Evolutionary conservation across 2,888 invertebrate genomes (phyloP).

Genomic region (Thymelicus acteon): DNA sequence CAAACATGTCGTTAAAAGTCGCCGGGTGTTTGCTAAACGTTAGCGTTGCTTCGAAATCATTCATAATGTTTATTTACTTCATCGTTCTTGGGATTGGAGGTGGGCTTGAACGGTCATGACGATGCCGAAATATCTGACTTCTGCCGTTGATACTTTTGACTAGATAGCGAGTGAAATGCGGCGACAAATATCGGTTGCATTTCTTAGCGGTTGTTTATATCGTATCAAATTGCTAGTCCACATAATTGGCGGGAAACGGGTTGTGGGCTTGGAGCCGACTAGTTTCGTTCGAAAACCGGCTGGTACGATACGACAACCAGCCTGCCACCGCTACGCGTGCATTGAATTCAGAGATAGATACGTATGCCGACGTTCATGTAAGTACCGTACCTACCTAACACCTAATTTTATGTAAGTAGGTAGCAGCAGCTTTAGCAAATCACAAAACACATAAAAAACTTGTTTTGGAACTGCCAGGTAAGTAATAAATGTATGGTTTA

Average conservation of each 20-base stretch:
- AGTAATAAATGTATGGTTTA: too few species aligned
- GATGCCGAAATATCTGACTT: background rate
- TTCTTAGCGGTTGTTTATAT: slow-evolving; percentile 58
- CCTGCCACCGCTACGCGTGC: slow-evolving; percentile 48
- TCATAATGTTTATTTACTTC: background rate
- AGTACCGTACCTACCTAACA: slow-evolving; percentile 1
- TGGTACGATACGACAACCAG: background rate
- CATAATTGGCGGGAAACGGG: slow-evolving; percentile 61
- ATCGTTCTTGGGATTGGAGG: slow-evolving; percentile 43
- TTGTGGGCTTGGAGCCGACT: slow-evolving; percentile 45
- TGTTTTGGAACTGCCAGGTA: too few species aligned
- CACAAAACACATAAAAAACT: background rate
- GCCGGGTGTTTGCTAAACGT: slow-evolving; percentile 42
- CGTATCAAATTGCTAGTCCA: slow-evolving; percentile 55
- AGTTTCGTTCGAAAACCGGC: slow-evolving; percentile 61
- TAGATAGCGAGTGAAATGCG: slow-evolving; percentile 37
- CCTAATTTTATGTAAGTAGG: slow-evolving; percentile 37
- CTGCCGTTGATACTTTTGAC: slow-evolving; percentile 2
- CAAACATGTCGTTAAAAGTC: slow-evolving; percentile 42
- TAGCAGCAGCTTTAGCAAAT: slow-evolving; percentile 11
- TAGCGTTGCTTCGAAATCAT: slow-evolving; percentile 35
- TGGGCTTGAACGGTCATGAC: slow-evolving; percentile 13
- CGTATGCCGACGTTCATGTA: slow-evolving; percentile 40
- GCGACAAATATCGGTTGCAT: slow-evolving; percentile 49
- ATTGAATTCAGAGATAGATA: slow-evolving; percentile 63